A percentile compares a stretch with the other conserved stretches of the same genome.
Conservation (phyloP, 2,797 vertebrate species). For the Pampus argenteus region DNA sequence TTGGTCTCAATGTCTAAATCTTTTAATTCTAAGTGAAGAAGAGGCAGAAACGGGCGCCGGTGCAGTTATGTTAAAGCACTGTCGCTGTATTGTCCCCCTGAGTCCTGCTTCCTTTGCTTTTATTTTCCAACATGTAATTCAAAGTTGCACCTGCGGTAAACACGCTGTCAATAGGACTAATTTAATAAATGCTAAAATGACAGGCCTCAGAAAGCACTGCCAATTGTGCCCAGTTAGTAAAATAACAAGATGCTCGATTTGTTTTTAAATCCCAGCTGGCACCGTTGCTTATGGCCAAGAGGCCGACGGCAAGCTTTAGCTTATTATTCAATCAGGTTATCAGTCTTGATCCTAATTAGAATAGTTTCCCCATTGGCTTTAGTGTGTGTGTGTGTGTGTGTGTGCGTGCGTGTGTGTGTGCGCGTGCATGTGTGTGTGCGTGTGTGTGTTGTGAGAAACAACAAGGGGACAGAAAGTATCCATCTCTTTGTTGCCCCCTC, state of each 20-base stretch:
- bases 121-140: constrained; percentile 52
- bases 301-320: constrained; percentile 47
- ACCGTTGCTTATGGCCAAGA: constrained; percentile 48
- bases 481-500: constrained; percentile 12
- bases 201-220: constrained; percentile 52
- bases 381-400: neutral
- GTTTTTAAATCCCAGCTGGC: constrained; percentile 70
- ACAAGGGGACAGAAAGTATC: constrained; percentile 18
- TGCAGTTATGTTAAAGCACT: constrained; percentile 18
- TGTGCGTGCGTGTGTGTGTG: constrained; percentile 1
- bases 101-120: constrained; percentile 34
- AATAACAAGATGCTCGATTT: constrained; percentile 71
- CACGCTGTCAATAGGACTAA: constrained; percentile 65
- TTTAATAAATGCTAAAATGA: constrained; percentile 66
- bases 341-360: constrained; percentile 67
- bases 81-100: neutral
- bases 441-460: constrained; percentile 9
- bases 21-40: constrained; percentile 11
- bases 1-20: no score
- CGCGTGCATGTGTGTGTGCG: constrained; percentile 1
- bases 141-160: constrained; percentile 57
- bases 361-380: constrained; percentile 50
- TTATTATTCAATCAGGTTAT: constrained; percentile 73
- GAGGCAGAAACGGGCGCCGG: neutral
- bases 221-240: constrained; percentile 62